Evolutionary conservation across 2,888 invertebrate genomes (phyloP).

Genomic region (Crioceris asparagi): DNA sequence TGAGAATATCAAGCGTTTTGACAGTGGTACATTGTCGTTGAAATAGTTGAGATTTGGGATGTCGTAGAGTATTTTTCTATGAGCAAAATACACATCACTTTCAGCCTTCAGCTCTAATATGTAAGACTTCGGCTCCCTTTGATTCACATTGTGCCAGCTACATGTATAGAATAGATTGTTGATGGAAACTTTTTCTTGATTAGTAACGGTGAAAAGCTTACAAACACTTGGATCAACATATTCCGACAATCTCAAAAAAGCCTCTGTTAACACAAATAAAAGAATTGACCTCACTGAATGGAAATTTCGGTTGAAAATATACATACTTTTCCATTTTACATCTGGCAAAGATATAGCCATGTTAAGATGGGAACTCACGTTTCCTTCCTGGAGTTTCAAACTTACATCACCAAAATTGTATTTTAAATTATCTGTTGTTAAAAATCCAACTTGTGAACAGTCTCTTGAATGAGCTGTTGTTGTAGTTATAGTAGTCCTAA

Average conservation of each 20-base stretch:
- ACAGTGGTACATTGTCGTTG: conserved; percentile 13
- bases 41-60: conserved; percentile 13
- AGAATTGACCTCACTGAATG: background rate
- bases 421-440: conserved; percentile 10
- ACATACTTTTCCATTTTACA: conserved; percentile 20
- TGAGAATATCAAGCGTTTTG: conserved; percentile 17
- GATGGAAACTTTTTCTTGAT: conserved; percentile 3
- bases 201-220: conserved; percentile 14
- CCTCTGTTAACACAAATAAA: conserved; percentile 14
- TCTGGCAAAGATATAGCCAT: conserved; percentile 16
- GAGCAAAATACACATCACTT: conserved; percentile 15
- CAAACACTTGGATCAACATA: conserved; percentile 14
- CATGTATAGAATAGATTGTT: conserved; percentile 14
- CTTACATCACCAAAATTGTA: conserved; percentile 10
- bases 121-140: conserved; percentile 11
- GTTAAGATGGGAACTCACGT: conserved; percentile 1
- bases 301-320: background rate
- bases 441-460: conserved; percentile 9
- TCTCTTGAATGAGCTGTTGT: conserved; percentile 7
- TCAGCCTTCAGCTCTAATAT: conserved; percentile 19
- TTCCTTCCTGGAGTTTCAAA: conserved; percentile 6
- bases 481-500: conserved; percentile 5
- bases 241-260: conserved; percentile 16
- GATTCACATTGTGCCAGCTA: conserved; percentile 9
- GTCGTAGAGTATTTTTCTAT: conserved; percentile 17